Evolutionary conservation across 2,113 vertebrate species (phyloP).

Genomic region (Malurus melanocephalus): DNA sequence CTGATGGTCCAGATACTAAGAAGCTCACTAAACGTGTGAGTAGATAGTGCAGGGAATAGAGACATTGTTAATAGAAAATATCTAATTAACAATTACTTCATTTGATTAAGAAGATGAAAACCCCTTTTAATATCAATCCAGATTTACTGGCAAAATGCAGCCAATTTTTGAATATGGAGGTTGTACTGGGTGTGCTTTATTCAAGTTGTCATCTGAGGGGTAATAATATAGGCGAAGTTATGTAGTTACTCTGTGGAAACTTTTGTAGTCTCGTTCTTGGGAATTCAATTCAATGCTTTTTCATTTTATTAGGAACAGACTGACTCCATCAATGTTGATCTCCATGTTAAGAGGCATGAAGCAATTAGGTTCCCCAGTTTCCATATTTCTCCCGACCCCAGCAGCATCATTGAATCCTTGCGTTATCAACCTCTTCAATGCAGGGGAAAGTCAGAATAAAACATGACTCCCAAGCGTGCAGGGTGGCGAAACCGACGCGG

Average conservation of each 20-base stretch:
- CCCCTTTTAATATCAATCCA: constrained; percentile 69
- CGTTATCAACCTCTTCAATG: constrained; percentile 57
- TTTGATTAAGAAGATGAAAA: constrained; percentile 71
- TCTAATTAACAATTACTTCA: constrained; percentile 74
- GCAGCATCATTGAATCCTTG: constrained; percentile 31
- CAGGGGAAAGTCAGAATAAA: constrained; percentile 19
- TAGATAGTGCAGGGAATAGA: constrained; percentile 54
- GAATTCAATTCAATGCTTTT: constrained; percentile 75
- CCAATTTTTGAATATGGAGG: constrained; percentile 72
- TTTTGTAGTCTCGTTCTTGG: constrained; percentile 71
- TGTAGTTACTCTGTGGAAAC: constrained; percentile 73
- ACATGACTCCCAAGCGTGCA: background rate
- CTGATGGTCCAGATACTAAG: constrained; percentile 18
- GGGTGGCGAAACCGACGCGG: background rate
- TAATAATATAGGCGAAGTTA: constrained; percentile 72
- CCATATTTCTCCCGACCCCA: constrained; percentile 68
- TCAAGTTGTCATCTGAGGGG: constrained; percentile 71
- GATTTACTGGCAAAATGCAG: constrained; percentile 65
- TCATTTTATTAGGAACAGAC: constrained; percentile 79
- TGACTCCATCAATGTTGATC: constrained; percentile 61
- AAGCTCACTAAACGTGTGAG: constrained; percentile 39
- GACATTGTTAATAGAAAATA: constrained; percentile 65
- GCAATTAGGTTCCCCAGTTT: constrained; percentile 74
- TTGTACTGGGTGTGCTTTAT: constrained; percentile 68
- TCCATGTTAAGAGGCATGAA: constrained; percentile 70